Base-by-base conservation (phyloP, 2,888 invertebrate genomes). In the Congeria kusceri region DNA sequence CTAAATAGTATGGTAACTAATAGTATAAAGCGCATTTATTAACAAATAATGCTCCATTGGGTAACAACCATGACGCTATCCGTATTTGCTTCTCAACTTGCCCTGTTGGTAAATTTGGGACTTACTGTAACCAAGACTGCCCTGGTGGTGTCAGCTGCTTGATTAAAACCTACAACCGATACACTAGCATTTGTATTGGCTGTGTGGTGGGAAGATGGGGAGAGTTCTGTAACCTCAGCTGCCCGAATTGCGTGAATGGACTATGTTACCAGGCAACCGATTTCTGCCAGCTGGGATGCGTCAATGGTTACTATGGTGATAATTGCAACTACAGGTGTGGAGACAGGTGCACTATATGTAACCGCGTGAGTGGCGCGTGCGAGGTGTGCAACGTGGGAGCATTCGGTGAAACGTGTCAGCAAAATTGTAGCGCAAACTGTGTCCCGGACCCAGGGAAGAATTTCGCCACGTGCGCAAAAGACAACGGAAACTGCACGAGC, bases 61-160 rank as follows among this genome's bases (percentile, higher is more conserved):
- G 4, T 39, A 13, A 1, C 39, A 3, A 39, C 15, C 39, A 39
- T 39, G 39, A 39, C 39, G 3, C 9, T 39, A 15, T 5, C 5
- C 39, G 39, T 39, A 15, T 39, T 39, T 39, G 39, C 27, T 11
- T 75, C 77, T 27, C 67, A 82, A 78, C 29, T 7, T 82, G 82
- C 58, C 49, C 27, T 5, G 29, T 44, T 13, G 78, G 82, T 3
- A 57, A 20, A 18, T 65, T 65, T 27, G 82, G 82, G 11, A 56
- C 59, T 20, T 75, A 64, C 25, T 82, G 82, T 49, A 65, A 78
- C 13, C 15, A 25, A 11, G 29, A 28, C 11, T 82, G 82, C 23
- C 49, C 62, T 4, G 81, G 81, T 3, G 71, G 68, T 0, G 23
- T n/a, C 0, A 23, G 53, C 5, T 82, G 82, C 49, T 15, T 53